Evolutionary conservation across 2,888 invertebrate species (phyloP).

Genomic region (Pandemis corylana): DNA sequence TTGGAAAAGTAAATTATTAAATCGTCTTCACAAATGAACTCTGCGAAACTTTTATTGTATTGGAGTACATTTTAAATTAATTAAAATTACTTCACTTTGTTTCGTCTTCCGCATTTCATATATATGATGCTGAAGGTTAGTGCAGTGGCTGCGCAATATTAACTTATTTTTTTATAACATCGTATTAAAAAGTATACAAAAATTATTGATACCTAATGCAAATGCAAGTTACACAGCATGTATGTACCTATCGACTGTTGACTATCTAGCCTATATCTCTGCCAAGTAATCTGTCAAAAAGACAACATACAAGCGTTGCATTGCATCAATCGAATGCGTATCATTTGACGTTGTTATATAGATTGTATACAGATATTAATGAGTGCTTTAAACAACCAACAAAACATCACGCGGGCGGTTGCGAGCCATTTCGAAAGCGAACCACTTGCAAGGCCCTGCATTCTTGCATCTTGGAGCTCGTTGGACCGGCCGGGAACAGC

Average conservation of each 20-base stretch:
- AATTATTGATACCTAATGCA: neutral
- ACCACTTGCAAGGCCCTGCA: slow-evolving; percentile 69
- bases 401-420: slow-evolving; percentile 63
- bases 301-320: slow-evolving; percentile 36
- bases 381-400: slow-evolving; percentile 46
- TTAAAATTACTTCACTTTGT: neutral
- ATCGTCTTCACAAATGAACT: too few relatives aligned
- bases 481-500: slow-evolving; percentile 69
- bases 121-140: neutral
- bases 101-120: slow-evolving; percentile 1
- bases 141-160: neutral
- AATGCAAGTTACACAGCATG: neutral
- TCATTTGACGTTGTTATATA: slow-evolving; percentile 38
- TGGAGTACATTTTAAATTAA: too few relatives aligned
- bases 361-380: slow-evolving; percentile 48
- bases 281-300: slow-evolving; percentile 34
- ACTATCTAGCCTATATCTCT: neutral
- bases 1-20: neutral
- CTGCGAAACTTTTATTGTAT: too few relatives aligned
- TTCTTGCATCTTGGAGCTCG: slow-evolving; percentile 77
- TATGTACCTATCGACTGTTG: neutral
- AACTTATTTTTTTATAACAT: too few relatives aligned
- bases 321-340: slow-evolving; percentile 26
- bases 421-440: slow-evolving; percentile 75
- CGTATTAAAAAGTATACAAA: neutral